Evolutionary conservation across 37 sponge, comb jelly and placozoan species (phyloP).

Genomic region (Cladorhizidae sp.): DNA sequence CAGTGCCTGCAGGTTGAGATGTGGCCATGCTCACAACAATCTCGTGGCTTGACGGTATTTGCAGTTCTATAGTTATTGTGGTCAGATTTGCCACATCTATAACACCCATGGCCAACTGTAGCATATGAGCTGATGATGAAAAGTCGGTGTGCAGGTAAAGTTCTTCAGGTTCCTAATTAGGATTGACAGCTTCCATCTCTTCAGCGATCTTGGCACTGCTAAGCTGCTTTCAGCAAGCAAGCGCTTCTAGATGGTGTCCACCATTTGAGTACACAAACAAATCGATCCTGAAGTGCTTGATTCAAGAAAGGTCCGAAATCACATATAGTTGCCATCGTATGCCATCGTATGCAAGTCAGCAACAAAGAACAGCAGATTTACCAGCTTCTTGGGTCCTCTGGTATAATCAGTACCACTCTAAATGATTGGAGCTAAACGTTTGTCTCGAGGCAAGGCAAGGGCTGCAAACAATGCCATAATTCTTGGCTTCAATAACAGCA

Average conservation of each 20-base stretch:
- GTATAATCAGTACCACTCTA: too few species aligned
- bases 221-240: background rate
- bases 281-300: too few species aligned
- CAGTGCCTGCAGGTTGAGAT: background rate
- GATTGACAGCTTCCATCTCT: background rate
- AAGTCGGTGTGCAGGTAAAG: background rate
- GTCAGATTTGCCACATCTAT: slow-evolving; percentile 3
- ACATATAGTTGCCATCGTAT: too few species aligned
- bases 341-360: too few species aligned
- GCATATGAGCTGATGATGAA: background rate
- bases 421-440: too few species aligned
- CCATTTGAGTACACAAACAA: background rate
- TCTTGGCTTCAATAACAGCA: too few species aligned
- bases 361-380: too few species aligned
- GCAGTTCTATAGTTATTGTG: background rate
- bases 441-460: too few species aligned
- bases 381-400: too few species aligned
- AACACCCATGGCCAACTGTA: background rate
- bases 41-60: background rate
- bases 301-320: too few species aligned
- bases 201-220: background rate
- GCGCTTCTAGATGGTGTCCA: background rate
- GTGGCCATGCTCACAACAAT: background rate
- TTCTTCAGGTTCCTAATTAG: background rate
- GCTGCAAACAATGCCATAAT: too few species aligned